These are phyloP conservation scores for Xenopus laevis DNA, from an alignment of 2,113 vertebrate species.

Conservation along the genomic window DNA sequence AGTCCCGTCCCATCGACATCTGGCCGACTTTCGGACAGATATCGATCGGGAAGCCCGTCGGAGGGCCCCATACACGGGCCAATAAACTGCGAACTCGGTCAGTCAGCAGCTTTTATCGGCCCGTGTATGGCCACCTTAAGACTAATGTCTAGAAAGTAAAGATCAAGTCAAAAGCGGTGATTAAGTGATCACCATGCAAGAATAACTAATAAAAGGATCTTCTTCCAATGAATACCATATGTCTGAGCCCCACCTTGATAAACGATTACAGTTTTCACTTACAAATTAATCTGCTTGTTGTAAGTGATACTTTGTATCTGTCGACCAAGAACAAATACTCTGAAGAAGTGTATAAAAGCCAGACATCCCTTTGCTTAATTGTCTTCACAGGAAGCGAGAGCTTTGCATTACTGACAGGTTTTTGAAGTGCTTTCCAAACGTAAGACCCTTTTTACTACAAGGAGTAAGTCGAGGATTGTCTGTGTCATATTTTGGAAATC, in stretches of 20 bases:
- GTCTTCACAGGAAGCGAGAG: slow-evolving; percentile 23
- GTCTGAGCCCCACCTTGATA: slow-evolving; percentile 26
- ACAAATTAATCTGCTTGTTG: slow-evolving; percentile 29
- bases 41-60: too few species aligned
- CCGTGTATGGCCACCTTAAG: too few species aligned
- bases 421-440: slow-evolving; percentile 11
- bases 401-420: slow-evolving; percentile 19
- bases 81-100: too few species aligned
- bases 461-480: not conserved
- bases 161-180: slow-evolving; percentile 29
- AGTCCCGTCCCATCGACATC: too few species aligned
- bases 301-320: slow-evolving; percentile 31
- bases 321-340: slow-evolving; percentile 17
- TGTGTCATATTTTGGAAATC: not conserved
- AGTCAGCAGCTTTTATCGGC: too few species aligned
- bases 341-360: slow-evolving; percentile 31
- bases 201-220: slow-evolving; percentile 20
- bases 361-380: slow-evolving; percentile 24
- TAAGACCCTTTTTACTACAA: not conserved
- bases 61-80: too few species aligned
- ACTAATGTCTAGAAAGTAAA: slow-evolving; percentile 9
- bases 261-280: slow-evolving; percentile 22
- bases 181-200: slow-evolving; percentile 32
- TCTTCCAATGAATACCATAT: slow-evolving; percentile 29
- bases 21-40: too few species aligned